Percentiles rank a stretch among this genome's conserved stretches.
phyloP scores from a whole-genome alignment of 2,888 invertebrate species.

The Amaurobius ferox region DNA sequence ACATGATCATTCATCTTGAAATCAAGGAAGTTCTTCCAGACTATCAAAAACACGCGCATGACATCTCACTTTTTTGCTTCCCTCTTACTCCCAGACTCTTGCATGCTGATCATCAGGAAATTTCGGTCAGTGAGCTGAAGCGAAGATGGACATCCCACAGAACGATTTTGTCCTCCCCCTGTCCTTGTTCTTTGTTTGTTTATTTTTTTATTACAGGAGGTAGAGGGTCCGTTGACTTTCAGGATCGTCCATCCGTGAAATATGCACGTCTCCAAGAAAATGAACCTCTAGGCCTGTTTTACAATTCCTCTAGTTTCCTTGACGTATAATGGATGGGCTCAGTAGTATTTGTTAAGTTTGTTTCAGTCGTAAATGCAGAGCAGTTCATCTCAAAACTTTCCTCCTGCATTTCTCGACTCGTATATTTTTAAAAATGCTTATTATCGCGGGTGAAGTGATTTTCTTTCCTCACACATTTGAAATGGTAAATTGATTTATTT shows the following conservation, averaged over 20 bases:
- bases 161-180: background rate
- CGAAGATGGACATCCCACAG: background rate
- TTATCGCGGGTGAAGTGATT: too few relatives aligned
- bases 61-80: background rate
- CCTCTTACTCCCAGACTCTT: background rate
- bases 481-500: too few relatives aligned
- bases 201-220: background rate
- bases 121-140: background rate
- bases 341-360: background rate
- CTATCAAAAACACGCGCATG: background rate
- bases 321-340: background rate
- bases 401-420: too few relatives aligned
- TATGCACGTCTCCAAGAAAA: background rate
- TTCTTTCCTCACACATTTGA: too few relatives aligned
- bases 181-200: background rate
- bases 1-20: background rate
- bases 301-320: background rate
- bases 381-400: too few relatives aligned
- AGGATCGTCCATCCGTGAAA: background rate
- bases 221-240: conserved; percentile 3
- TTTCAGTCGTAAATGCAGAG: background rate
- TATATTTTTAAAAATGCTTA: too few relatives aligned
- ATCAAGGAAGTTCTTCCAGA: background rate
- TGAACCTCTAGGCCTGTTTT: background rate
- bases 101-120: background rate